Conservation (phyloP, 2,113 vertebrate species). For the Taurulus bubalis region DNA sequence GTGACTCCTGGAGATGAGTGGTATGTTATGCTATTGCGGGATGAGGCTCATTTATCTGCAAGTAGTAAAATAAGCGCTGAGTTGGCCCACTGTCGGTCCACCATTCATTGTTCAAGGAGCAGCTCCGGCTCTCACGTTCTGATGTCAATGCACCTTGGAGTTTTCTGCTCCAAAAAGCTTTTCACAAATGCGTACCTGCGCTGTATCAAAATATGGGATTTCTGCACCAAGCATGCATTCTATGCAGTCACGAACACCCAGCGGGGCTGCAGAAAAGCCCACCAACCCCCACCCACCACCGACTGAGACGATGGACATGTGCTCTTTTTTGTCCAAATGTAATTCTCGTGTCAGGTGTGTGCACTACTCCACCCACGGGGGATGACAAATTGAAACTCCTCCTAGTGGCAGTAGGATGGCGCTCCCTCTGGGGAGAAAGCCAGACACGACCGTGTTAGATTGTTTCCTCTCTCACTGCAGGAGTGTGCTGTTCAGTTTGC, state of each 20-base stretch:
- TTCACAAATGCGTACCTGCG: constrained; percentile 5
- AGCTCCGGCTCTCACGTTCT: constrained; percentile 5
- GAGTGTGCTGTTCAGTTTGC: constrained; percentile 20
- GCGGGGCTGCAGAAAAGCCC: constrained; percentile 28
- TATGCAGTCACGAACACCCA: constrained; percentile 38
- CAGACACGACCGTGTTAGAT: constrained; percentile 39
- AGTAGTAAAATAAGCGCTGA: constrained; percentile 19
- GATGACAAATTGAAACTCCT: constrained; percentile 67
- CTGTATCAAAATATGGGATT: neutral
- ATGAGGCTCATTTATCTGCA: constrained; percentile 44
- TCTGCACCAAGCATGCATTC: constrained; percentile 16
- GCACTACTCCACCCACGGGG: constrained; percentile 62
- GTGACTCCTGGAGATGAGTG: constrained; percentile 32
- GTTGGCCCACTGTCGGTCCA: constrained; percentile 17
- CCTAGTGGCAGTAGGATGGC: constrained; percentile 33
- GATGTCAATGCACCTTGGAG: constrained; percentile 2
- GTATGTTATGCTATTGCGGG: constrained; percentile 26
- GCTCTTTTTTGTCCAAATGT: constrained; percentile 71
- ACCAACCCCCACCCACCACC: neutral
- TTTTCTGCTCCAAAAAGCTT: constrained; percentile 34
- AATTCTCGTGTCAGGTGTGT: constrained; percentile 70
- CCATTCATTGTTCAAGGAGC: constrained; percentile 29
- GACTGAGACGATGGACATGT: constrained; percentile 38
- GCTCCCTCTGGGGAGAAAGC: constrained; percentile 46
- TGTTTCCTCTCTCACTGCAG: constrained; percentile 55